Base-by-base conservation (phyloP, 2,888 invertebrate genomes). In the Scrobipalpa atriplicella region DNA sequence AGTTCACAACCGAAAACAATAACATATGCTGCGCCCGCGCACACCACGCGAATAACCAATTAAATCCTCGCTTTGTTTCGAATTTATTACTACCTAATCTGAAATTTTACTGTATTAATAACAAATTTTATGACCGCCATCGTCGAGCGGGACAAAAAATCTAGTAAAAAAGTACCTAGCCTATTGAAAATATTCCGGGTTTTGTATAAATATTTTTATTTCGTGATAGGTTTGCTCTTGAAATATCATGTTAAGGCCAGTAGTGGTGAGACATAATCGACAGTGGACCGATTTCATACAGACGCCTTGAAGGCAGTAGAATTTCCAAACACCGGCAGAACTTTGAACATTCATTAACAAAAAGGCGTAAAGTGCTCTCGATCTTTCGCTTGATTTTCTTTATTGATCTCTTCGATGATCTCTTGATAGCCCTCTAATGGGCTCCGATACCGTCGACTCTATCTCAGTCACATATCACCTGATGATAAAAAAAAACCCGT, bases 91-190 rank as follows among this genome's bases (percentile, higher is more conserved):
- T 82, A 88, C 84, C 87, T 89, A 90, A 90, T 89, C 89, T 82
- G 85, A 91, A 90, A 90, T 89, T 91, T 90, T 85, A 90, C 87
- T 90, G 90, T 86, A 90, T 89, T 88, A 89, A 88, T 89, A 89
- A 88, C 87, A 87, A 86, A 81, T 83, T 91, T 91, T 92, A 91
- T 83, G 89, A 89, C 75, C 78, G 75, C 73, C 56, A 67, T 56
- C 56, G 56, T 21, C 36, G 56, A 2, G 7, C 29, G n/a, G 11
- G 36, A 7, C 5, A 56, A 56, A 56, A 56, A 56, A 11, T 8
- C 10, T 8, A 18, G 8, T 18, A 7, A 52, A 2, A 11, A 10
- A 10, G 52, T 0, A n/a, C n/a, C n/a, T n/a, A 19, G 19, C 8
- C 2, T 2, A 8, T 51, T 51, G 51, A 16, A 51, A 9, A 19